phyloP scores from a whole-genome alignment of 2,797 vertebrate genomes.

The Mareca strepera region DNA sequence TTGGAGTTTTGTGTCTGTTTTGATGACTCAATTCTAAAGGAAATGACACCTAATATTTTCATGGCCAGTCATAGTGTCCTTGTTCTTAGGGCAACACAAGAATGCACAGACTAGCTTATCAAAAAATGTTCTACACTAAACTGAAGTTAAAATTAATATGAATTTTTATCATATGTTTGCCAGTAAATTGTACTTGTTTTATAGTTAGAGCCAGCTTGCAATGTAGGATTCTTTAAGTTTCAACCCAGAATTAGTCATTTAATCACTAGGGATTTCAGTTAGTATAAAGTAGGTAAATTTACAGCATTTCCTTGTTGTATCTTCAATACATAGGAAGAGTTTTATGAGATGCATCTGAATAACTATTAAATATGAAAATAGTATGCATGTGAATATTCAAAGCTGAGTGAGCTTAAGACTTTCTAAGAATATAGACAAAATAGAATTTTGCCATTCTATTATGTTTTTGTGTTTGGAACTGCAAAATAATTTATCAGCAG shows the following conservation, averaged over 20 bases:
- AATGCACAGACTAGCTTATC: neutral
- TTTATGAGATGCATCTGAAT: neutral
- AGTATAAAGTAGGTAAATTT: neutral
- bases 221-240: neutral
- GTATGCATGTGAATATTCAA: neutral
- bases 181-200: neutral
- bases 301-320: neutral
- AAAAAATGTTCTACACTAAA: neutral
- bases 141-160: neutral
- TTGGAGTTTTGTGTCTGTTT: neutral
- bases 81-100: neutral
- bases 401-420: neutral
- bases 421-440: neutral
- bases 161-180: neutral
- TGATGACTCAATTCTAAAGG: neutral
- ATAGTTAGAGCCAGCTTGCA: neutral
- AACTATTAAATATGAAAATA: neutral
- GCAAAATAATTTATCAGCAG: neutral
- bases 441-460: fast-evolving
- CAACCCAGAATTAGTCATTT: neutral
- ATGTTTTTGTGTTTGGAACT: neutral
- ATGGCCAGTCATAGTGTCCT: neutral
- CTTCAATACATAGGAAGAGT: neutral
- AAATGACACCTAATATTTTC: neutral
- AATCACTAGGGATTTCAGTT: neutral